Percentiles rank a stretch among this genome's conserved stretches.
Conservation (phyloP, 2,113 vertebrate species). For the Oplegnathus fasciatus region DNA sequence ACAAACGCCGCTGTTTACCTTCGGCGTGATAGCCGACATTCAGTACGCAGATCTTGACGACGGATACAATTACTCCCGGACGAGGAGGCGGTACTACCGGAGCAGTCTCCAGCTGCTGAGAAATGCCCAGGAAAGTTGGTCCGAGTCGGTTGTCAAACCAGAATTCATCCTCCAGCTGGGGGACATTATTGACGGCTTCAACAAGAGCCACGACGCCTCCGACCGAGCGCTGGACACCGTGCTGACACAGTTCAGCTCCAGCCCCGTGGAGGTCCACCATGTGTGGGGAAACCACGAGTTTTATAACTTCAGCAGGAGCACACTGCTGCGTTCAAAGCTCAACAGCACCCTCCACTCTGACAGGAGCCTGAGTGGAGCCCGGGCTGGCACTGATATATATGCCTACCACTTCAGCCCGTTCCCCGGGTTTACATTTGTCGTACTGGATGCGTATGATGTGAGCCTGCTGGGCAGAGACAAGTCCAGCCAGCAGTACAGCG, state of each 20-base stretch:
- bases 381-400: constrained; percentile 76
- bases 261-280: constrained; percentile 87
- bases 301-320: constrained; percentile 92
- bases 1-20: constrained; percentile 82
- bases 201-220: constrained; percentile 80
- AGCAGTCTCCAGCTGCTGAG: constrained; percentile 86
- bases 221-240: constrained; percentile 85
- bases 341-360: constrained; percentile 79
- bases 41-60: constrained; percentile 93
- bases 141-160: constrained; percentile 66
- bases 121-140: constrained; percentile 86
- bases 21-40: constrained; percentile 93
- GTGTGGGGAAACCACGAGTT: constrained; percentile 97
- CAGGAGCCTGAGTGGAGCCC: neutral
- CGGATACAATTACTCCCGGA: constrained; percentile 85
- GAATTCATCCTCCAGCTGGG: constrained; percentile 93
- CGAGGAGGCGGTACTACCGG: constrained; percentile 87
- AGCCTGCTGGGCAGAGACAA: constrained; percentile 89
- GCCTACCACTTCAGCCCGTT: constrained; percentile 90
- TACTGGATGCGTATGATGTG: constrained; percentile 93
- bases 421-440: constrained; percentile 86
- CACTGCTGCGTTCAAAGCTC: constrained; percentile 83
- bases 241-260: constrained; percentile 80
- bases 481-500: constrained; percentile 78
- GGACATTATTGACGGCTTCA: constrained; percentile 94